Percentiles rank a stretch among this genome's conserved stretches.
phyloP scores from a whole-genome alignment of 35 echinoderm and acorn worm genomes.

The Heliocidaris tuberculata region DNA sequence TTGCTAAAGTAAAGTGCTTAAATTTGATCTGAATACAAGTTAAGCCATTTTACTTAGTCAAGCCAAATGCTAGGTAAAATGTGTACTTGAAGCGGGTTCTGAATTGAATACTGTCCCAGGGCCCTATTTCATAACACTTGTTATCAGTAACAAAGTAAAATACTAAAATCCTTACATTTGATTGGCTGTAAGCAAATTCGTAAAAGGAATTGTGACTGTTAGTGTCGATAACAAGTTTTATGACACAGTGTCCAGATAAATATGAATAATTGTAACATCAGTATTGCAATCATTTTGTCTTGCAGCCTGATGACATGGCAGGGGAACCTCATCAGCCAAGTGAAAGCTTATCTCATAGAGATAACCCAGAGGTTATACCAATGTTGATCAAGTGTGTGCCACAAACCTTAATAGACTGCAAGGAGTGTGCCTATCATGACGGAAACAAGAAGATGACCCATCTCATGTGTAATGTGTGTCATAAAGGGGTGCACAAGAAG shows the following conservation, averaged over 20 bases:
- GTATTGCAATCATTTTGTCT: not conserved
- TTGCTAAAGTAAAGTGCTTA: too few relatives aligned
- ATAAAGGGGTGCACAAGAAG: slow-evolving; percentile 14
- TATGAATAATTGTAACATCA: not conserved
- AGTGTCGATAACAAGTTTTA: too few relatives aligned
- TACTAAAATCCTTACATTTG: too few relatives aligned
- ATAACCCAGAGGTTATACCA: not conserved
- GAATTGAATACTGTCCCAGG: too few relatives aligned
- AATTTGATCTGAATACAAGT: too few relatives aligned
- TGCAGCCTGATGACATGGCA: not conserved
- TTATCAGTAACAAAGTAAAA: too few relatives aligned
- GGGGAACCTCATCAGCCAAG: not conserved
- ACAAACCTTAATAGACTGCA: not conserved
- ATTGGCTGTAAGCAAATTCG: too few relatives aligned
- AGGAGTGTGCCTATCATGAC: not conserved
- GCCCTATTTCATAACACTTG: too few relatives aligned
- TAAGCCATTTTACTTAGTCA: too few relatives aligned
- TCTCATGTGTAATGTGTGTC: slow-evolving; percentile 17
- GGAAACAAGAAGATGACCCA: not conserved
- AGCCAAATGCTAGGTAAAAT: too few relatives aligned
- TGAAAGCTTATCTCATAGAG: not conserved
- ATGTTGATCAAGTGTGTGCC: not conserved
- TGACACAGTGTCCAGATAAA: not conserved
- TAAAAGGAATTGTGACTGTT: too few relatives aligned
- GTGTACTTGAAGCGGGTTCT: too few relatives aligned